Conservation (phyloP, 2,113 vertebrate genomes). For the Gymnogyps californianus region DNA sequence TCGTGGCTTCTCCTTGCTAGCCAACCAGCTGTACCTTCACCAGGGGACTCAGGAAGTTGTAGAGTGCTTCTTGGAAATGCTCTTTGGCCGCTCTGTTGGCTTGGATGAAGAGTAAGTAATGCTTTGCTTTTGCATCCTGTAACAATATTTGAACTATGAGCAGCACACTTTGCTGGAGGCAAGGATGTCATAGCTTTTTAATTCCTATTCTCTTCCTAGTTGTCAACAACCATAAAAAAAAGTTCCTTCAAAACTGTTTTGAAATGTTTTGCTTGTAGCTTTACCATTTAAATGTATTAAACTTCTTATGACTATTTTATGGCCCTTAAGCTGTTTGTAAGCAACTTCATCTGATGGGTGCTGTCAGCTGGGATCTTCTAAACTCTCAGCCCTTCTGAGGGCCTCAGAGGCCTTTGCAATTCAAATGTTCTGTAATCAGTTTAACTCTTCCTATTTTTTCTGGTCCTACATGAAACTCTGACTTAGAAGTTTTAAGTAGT, state of each 20-base stretch:
- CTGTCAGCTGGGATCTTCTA: neutral
- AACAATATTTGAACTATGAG: neutral
- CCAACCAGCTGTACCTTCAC: slow-evolving; percentile 96
- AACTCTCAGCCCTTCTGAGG: neutral
- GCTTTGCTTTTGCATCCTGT: neutral
- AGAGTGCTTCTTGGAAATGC: slow-evolving; percentile 92
- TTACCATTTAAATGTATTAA: neutral
- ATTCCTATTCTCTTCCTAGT: neutral
- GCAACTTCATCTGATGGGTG: neutral
- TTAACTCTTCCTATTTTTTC: neutral
- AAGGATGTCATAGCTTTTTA: neutral
- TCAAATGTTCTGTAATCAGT: neutral
- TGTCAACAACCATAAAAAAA: neutral
- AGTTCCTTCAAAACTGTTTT: neutral
- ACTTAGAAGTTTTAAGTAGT: neutral
- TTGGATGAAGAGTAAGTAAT: slow-evolving; percentile 92
- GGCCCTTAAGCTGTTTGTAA: neutral
- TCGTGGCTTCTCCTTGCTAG: slow-evolving; percentile 93
- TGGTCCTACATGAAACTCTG: neutral
- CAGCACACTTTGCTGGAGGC: neutral
- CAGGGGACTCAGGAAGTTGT: slow-evolving; percentile 88
- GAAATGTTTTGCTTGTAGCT: neutral
- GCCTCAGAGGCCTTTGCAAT: neutral
- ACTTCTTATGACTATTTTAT: neutral
- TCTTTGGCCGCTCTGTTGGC: slow-evolving; percentile 84